Conservation (phyloP, 2,888 invertebrate species). For the Drosophila siamana region DNA sequence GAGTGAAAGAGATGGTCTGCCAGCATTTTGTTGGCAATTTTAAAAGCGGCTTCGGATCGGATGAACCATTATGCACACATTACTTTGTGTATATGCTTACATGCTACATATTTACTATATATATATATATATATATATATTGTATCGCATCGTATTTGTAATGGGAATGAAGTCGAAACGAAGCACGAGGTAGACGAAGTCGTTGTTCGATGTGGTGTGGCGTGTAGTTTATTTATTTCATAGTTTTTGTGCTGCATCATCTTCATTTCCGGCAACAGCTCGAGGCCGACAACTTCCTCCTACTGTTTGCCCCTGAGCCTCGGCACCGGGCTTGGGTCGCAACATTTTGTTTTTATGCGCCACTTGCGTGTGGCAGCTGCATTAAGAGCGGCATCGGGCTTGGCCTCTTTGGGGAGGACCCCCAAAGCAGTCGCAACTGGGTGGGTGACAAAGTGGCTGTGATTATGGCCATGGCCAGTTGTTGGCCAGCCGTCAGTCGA, state of each 20-base stretch:
- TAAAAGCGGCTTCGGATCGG: conserved; percentile 31
- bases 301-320: too few relatives aligned
- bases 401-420: conserved; percentile 36
- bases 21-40: conserved; percentile 47
- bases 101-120: not conserved
- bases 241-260: conserved; percentile 81
- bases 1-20: conserved; percentile 10
- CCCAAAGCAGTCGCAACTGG: conserved; percentile 62
- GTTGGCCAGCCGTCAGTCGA: conserved; percentile 2
- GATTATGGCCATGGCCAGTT: conserved; percentile 68
- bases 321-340: too few relatives aligned
- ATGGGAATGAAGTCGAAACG: conserved; percentile 8
- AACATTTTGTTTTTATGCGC: conserved; percentile 76
- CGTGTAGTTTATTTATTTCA: conserved; percentile 77
- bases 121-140: not conserved
- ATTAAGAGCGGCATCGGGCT: conserved; percentile 54
- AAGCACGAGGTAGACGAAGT: conserved; percentile 1
- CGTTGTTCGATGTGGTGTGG: conserved; percentile 24
- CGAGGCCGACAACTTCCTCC: conserved; percentile 67
- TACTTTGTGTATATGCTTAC: conserved; percentile 27
- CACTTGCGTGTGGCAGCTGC: conserved; percentile 79
- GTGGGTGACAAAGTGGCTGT: conserved; percentile 79
- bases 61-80: conserved; percentile 57
- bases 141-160: conserved; percentile 19
- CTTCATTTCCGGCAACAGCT: conserved; percentile 79